Evolutionary conservation across 1,140 invertebrate species (phyloP), one percentile per base, ranked within the genome.

Genomic region (Phenacoccus solenopsis): DNA sequence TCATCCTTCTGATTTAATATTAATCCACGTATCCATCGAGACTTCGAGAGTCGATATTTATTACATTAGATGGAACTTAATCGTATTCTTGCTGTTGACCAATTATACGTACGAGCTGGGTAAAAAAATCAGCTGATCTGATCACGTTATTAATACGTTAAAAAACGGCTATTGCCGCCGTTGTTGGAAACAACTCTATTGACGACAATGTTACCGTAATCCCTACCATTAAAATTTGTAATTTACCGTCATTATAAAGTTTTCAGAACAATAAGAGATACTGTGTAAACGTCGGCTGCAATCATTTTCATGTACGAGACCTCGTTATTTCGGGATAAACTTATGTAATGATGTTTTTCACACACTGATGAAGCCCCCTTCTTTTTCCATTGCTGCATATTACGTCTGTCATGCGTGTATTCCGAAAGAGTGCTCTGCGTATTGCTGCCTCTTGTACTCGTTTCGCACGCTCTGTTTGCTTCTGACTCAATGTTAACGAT

Each of bases 301-400:
- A n/a, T 49, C 38, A 49, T 49, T 49, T 49, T 49, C 38, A 49
- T 32, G 13, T 13, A 32, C 5, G 20, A 49, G 38, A 9, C 38
- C 5, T 49, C 38, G 38, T 49, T 49, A 49, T 49, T 49, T 49
- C 38, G 38, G 38, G 38, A 49, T 49, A 16, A 49, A 49, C 38
- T 49, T 49, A 49, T n/a, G 38, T 49, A 49, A 49, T 49, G 38
- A 49, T 49, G 38, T 49, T 49, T 49, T 49, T 49, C 38, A 49
- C 38, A 49, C 38, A 49, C 38, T n/a, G 38, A n/a, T n/a, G n/a
- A 16, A 49, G 38, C 38, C 16, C 20, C 20, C 38, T 9, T 49
- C 38, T 5, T 13, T 7, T 32, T 13, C n/a, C n/a, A n/a, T n/a
- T n/a, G n/a, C 20, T 49, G 38, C 38, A 49, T 49, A 49, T 49